Percentiles rank a stretch among this genome's conserved stretches.
These are phyloP conservation scores for Garra rufa DNA, from an alignment of 2,113 vertebrate species.

Conservation along the genomic window DNA sequence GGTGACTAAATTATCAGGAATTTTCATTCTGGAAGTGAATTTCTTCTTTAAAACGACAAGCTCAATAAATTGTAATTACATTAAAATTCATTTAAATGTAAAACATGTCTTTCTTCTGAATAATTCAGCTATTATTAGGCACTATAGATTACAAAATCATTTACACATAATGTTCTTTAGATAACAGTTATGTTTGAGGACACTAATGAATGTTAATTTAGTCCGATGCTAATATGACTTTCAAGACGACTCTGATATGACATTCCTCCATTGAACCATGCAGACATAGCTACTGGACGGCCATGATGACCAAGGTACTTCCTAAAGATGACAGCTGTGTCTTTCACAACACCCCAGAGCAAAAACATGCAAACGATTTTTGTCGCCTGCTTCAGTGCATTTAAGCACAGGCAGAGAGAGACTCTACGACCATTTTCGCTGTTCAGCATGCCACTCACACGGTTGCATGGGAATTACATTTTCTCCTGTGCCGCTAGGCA, in stretches of 20 bases:
- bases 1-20: no score
- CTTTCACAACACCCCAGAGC: constrained; percentile 7
- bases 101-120: not conserved
- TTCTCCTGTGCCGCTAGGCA: constrained; percentile 54
- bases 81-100: not conserved
- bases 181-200: not conserved
- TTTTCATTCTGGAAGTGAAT: no score
- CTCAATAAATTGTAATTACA: not conserved
- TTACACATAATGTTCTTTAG: not conserved
- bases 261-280: not conserved
- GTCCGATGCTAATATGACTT: not conserved
- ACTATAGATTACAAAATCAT: not conserved
- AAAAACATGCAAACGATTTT: constrained; percentile 16
- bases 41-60: not conserved
- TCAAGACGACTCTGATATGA: not conserved
- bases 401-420: not conserved
- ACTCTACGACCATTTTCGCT: not conserved
- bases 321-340: constrained; percentile 18
- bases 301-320: not conserved
- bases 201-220: constrained; percentile 15
- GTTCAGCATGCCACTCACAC: constrained; percentile 18
- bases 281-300: not conserved
- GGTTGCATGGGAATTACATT: constrained; percentile 25
- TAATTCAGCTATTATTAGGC: not conserved
- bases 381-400: constrained; percentile 16